Evolutionary conservation across 2,888 invertebrate genomes (phyloP), one percentile per base, ranked within the genome.

Genomic region (Cerceris ruficornis): DNA sequence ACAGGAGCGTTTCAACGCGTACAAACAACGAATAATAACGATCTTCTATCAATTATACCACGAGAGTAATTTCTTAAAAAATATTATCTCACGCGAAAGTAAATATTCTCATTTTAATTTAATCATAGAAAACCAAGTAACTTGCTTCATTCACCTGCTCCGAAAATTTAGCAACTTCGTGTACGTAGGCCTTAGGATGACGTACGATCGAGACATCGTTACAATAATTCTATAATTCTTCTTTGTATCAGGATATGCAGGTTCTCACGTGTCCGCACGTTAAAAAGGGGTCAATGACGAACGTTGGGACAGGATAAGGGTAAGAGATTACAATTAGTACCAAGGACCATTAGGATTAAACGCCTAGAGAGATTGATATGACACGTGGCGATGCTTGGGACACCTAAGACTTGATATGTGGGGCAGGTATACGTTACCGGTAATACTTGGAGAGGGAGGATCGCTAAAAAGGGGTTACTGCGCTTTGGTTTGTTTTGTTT

Each of bases 361-460:
- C 79, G 84, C 86, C 87, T 87, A 77, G 87, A 89, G 88, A 92
- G 90, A 91, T 89, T 92, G 92, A 92, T 92, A 92, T 92, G 92
- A 90, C 89, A 89, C 82, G 86, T 87, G 78, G 83, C 82, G 75
- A 84, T 87, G 86, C 82, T 87, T 85, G 87, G 89, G 89, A 88
- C 90, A 86, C 84, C 90, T 91, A 92, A 88, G 87, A 90, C 86
- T 88, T 91, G 92, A 92, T 92, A 92, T 92, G 92, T 92, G 88
- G 88, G 88, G 83, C 88, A 89, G 88, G 90, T 89, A 88, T 88
- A 77, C 81, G 86, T 89, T 87, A 89, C 87, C 87, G 90, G 87
- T 91, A 91, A 91, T 92, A 92, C 91, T 92, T 90, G 89, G 88
- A 73, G 69, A 77, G 69, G 66, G 75, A 73, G 64, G 87, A 88